Base-by-base conservation (phyloP, 2,113 vertebrate species). In the Menura novaehollandiae region DNA sequence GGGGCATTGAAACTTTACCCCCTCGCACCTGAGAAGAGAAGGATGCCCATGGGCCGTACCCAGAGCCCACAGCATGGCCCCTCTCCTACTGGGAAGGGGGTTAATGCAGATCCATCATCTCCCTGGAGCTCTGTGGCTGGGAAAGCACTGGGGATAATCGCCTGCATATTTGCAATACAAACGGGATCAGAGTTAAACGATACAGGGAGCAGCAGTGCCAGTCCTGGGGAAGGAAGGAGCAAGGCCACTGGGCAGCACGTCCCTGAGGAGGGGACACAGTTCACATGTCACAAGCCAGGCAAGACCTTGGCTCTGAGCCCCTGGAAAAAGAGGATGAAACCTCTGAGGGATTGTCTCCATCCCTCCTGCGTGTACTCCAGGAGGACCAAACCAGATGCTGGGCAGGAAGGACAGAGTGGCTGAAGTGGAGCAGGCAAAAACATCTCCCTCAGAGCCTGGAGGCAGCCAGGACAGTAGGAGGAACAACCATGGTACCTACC, bases 1-100 rank as follows among this genome's bases (percentile, higher is more conserved):
- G 41, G 73, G 83, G 26, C 64, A 73, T 17, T 51, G 88, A 37
- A 94, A 71, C 33, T 80, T 93, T 8, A 84, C 3, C 6, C 2
- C 52, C 66, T 97, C 90, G 0, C 93, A 96, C 93, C 96, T 97
- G 90, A 51, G 78, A 86, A 69, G 63, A 94, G 15, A 89, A 13
- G 2, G 1, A 84, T 78, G 39, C 22, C 53, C 35, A 18, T 5
- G 19, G 55, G 52, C 43, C 89, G 60, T 14, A 69, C 3, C 21
- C 82, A 39, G 35, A 69, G 51, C 23, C 53, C 76, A 17, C 8
- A 6, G 43, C 68, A 69, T 1, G 1, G 47, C 30, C 16, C 6
- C 20, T 46, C 26, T 69, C 30, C 19, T 7, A 6, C 13, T 3
- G 6, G 32, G 16, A 24, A 4, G 1, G 2, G 7, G 3, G 4